Evolutionary conservation across 1,140 invertebrate genomes (phyloP).

Genomic region (Bombus waltoni): DNA sequence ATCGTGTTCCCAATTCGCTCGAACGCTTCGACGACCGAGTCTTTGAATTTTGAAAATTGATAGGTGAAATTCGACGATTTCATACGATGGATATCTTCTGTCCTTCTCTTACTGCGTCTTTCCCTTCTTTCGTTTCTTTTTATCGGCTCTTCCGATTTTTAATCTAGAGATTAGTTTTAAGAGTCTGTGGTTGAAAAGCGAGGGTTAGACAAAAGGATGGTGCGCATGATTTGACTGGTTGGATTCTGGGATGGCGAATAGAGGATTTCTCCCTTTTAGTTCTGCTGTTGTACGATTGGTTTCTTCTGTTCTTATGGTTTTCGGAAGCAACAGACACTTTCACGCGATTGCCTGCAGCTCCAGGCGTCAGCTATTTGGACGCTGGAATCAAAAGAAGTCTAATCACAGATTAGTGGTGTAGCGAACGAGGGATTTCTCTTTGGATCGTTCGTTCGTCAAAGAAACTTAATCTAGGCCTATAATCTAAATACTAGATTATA

Average conservation of each 20-base stretch:
- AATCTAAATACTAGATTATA: not conserved
- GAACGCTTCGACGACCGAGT: not conserved
- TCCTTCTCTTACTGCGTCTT: not conserved
- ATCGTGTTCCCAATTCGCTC: too few species aligned
- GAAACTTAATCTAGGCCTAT: not conserved
- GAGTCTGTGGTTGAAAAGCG: not conserved
- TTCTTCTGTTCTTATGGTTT: not conserved
- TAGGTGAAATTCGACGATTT: not conserved
- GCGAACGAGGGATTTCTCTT: not conserved
- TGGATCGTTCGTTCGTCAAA: not conserved
- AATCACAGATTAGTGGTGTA: not conserved
- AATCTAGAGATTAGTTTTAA: not conserved
- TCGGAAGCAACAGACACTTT: conserved; percentile 7
- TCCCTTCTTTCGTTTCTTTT: not conserved
- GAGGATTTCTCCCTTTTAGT: not conserved
- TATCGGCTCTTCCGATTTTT: too few species aligned
- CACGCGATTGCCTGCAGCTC: not conserved
- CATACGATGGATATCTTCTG: not conserved
- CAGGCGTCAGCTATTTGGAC: not conserved
- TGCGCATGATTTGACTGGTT: not conserved
- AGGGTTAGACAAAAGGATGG: not conserved
- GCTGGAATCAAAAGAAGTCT: not conserved
- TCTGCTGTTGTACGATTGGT: not conserved
- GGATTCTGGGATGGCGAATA: not conserved
- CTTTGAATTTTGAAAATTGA: not conserved